These are phyloP conservation scores for Drosophila repleta DNA, from an alignment of 1,140 invertebrate genomes.

Conservation along the genomic window DNA sequence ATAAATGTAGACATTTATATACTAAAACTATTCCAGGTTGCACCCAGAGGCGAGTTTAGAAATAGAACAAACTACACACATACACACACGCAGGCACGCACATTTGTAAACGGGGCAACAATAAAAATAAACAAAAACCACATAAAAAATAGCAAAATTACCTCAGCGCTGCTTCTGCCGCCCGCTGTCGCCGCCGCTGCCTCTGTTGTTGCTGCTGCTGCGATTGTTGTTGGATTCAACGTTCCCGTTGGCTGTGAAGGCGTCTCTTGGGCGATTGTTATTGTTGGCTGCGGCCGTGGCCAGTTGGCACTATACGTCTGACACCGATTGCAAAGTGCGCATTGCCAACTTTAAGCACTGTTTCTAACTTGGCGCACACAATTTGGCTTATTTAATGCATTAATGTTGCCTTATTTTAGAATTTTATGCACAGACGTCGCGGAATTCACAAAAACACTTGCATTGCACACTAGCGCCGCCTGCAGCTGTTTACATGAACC, in stretches of 20 bases:
- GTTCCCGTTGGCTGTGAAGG: slow-evolving; percentile 44
- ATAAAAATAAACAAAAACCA: slow-evolving; percentile 74
- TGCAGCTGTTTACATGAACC: slow-evolving; percentile 40
- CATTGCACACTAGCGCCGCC: slow-evolving; percentile 52
- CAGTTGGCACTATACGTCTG: slow-evolving; percentile 35
- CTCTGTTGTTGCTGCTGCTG: slow-evolving; percentile 19
- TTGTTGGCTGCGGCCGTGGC: slow-evolving; percentile 61
- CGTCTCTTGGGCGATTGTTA: slow-evolving; percentile 57
- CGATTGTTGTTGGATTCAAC: slow-evolving; percentile 51
- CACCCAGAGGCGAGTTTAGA: slow-evolving; percentile 61
- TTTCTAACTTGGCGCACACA: slow-evolving; percentile 45
- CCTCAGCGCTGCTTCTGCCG: slow-evolving; percentile 62
- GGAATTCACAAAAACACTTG: slow-evolving; percentile 54
- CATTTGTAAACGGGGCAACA: slow-evolving; percentile 38
- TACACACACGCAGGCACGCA: slow-evolving; percentile 24
- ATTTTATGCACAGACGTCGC: slow-evolving; percentile 70
- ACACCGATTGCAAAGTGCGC: slow-evolving; percentile 21
- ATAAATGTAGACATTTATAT: slow-evolving; percentile 10
- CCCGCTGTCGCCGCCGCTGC: slow-evolving; percentile 17
- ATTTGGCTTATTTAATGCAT: slow-evolving; percentile 22
- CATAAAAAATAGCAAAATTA: slow-evolving; percentile 79
- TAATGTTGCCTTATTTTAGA: slow-evolving; percentile 47
- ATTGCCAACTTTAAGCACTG: slow-evolving; percentile 40
- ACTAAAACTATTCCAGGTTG: slow-evolving; percentile 49
- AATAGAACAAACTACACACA: slow-evolving; percentile 48